These are phyloP conservation scores for Lepidothrix coronata DNA, from an alignment of 2,113 vertebrate species.

Conservation along the genomic window DNA sequence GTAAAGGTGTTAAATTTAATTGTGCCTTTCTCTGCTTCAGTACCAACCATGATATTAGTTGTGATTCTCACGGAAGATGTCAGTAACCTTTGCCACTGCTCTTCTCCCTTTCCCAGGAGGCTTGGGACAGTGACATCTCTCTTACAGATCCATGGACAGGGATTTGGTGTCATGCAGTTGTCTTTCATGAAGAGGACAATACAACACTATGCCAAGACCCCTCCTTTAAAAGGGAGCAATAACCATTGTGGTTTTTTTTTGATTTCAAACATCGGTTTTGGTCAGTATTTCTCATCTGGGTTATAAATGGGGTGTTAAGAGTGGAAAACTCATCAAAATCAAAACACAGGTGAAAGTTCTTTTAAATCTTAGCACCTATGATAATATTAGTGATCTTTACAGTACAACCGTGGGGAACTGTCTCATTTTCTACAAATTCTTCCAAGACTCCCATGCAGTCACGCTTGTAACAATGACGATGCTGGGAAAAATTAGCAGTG, in stretches of 20 bases:
- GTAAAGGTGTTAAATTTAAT: not conserved
- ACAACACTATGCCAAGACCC: not conserved
- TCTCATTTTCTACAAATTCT: not conserved
- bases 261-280: not conserved
- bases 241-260: not conserved
- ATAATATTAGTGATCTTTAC: not conserved
- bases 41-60: not conserved
- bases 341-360: not conserved
- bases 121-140: not conserved
- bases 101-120: not conserved
- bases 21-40: not conserved
- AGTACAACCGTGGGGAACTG: not conserved
- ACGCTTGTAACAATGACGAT: not conserved
- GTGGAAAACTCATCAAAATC: not conserved
- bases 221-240: not conserved
- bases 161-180: accelerated
- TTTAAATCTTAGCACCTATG: not conserved
- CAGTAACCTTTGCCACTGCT: not conserved
- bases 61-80: not conserved
- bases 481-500: not conserved
- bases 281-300: not conserved
- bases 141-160: not conserved
- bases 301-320: not conserved
- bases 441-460: not conserved
- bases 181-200: not conserved